Conservation (phyloP, 2,797 vertebrate species). For the Oophaga sylvatica region DNA sequence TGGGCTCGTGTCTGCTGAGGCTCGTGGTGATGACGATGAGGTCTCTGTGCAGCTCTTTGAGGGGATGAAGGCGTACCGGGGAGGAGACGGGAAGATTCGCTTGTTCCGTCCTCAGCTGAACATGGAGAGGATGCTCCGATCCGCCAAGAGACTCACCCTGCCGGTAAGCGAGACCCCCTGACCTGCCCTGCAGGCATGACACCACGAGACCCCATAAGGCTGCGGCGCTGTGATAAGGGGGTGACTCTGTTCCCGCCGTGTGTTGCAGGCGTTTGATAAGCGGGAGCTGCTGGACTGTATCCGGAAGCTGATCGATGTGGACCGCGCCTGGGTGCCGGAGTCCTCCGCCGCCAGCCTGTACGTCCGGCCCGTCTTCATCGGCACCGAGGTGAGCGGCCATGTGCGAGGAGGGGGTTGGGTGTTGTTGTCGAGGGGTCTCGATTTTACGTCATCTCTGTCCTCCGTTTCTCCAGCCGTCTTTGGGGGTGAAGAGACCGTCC, state of each 20-base stretch:
- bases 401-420: background rate
- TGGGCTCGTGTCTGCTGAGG: background rate
- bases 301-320: conserved; percentile 81
- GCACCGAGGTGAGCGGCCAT: conserved; percentile 81
- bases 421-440: too few species aligned
- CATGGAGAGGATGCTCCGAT: conserved; percentile 85
- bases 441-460: background rate
- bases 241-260: too few species aligned
- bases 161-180: conserved; percentile 87
- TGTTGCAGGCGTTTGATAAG: conserved; percentile 80
- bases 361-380: conserved; percentile 86
- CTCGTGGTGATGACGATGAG: background rate
- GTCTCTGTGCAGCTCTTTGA: conserved; percentile 81
- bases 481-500: conserved; percentile 84
- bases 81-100: conserved; percentile 80
- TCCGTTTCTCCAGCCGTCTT: conserved; percentile 73
- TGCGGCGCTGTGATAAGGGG: too few species aligned
- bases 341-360: conserved; percentile 82
- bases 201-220: too few species aligned
- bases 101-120: conserved; percentile 88
- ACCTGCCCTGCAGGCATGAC: too few species aligned
- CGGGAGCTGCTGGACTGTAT: conserved; percentile 87
- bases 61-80: conserved; percentile 88
- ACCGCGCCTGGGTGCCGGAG: conserved; percentile 86
- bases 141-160: conserved; percentile 79